A percentile compares a stretch with the other conserved stretches of the same genome.
These are phyloP conservation scores for Podabrus alpinus DNA, from an alignment of 2,888 invertebrate genomes.

Conservation along the genomic window DNA sequence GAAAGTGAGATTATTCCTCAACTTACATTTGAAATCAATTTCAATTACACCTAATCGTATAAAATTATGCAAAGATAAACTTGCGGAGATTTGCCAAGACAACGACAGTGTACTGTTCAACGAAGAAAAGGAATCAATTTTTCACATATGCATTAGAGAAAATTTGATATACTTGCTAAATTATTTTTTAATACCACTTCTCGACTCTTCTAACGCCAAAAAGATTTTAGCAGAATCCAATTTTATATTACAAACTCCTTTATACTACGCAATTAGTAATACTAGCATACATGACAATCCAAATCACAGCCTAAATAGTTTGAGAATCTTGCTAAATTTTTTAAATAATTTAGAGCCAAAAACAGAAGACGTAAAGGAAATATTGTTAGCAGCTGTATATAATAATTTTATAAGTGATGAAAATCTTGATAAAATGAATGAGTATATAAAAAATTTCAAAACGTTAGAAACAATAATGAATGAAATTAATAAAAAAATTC, in stretches of 20 bases:
- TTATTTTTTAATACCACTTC: constrained; percentile 10
- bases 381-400: constrained; percentile 10
- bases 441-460: neutral
- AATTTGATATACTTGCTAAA: constrained; percentile 8
- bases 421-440: neutral
- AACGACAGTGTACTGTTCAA: neutral
- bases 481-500: neutral
- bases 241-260: constrained; percentile 5
- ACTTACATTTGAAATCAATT: constrained; percentile 3
- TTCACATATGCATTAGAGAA: constrained; percentile 16
- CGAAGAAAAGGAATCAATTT: constrained; percentile 5
- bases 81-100: neutral
- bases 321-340: neutral
- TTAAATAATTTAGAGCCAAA: neutral
- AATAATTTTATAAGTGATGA: neutral
- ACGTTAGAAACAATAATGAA: neutral
- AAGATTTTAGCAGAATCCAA: constrained; percentile 8
- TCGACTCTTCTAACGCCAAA: neutral
- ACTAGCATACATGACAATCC: neutral
- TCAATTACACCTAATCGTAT: neutral
- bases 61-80: neutral
- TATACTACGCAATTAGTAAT: neutral
- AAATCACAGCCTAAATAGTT: neutral
- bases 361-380: neutral
- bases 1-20: constrained; percentile 18